These are phyloP conservation scores for Circaetus cinerascens DNA, from an alignment of 2,113 vertebrate genomes.

Conservation along the genomic window DNA sequence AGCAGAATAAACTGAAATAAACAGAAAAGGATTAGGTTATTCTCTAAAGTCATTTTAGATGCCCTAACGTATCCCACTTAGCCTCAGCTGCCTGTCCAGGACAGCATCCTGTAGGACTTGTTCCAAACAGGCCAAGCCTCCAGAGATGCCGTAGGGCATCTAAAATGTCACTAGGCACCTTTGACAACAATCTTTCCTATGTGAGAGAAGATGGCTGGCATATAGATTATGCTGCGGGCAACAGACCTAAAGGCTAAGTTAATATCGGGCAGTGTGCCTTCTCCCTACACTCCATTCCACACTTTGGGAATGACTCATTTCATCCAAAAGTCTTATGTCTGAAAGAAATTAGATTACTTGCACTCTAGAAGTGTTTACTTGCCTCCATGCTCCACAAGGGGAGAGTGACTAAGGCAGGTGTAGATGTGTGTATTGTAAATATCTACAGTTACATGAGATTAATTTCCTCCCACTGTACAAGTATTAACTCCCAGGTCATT, in stretches of 20 bases:
- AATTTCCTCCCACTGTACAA: background rate
- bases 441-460: background rate
- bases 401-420: background rate
- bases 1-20: background rate
- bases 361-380: background rate
- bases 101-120: background rate
- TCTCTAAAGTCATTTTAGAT: background rate
- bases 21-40: background rate
- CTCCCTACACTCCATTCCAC: background rate
- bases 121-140: background rate
- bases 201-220: background rate
- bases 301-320: background rate
- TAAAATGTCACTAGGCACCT: background rate
- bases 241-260: background rate
- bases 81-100: background rate
- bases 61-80: background rate
- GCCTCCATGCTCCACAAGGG: background rate
- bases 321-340: background rate
- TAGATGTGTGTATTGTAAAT: background rate
- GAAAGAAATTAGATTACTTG: background rate
- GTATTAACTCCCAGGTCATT: background rate
- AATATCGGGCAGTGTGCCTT: background rate
- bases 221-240: background rate
- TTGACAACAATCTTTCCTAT: background rate
- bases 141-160: background rate